These are phyloP conservation scores for Spatula versicolor DNA, from an alignment of 2,797 vertebrate species.

Conservation along the genomic window DNA sequence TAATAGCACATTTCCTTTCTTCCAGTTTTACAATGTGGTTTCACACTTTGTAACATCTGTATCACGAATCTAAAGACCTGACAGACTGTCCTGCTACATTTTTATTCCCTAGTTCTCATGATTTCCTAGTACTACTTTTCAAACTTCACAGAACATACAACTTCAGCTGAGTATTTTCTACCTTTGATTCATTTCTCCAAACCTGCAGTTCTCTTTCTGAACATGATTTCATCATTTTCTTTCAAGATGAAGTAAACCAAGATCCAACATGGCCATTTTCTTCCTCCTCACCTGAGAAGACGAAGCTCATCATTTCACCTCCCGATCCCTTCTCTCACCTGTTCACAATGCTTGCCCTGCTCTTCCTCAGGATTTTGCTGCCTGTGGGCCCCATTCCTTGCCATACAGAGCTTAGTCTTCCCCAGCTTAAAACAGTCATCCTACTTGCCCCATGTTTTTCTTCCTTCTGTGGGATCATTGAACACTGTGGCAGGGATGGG, in stretches of 20 bases:
- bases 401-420: not conserved
- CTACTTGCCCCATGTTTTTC: not conserved
- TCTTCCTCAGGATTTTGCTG: not conserved
- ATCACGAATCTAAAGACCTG: not conserved
- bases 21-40: not conserved
- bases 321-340: not conserved
- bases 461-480: not conserved
- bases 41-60: not conserved
- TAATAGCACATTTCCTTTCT: not conserved
- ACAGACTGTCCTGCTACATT: not conserved
- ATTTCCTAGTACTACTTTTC: not conserved
- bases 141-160: not conserved
- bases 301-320: not conserved
- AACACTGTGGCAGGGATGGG: no score
- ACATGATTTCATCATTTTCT: not conserved
- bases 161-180: not conserved
- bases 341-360: accelerated
- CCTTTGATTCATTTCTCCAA: not conserved
- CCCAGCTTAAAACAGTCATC: not conserved
- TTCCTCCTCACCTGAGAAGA: not conserved
- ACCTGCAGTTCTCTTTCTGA: not conserved
- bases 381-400: not conserved
- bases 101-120: not conserved
- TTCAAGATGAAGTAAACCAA: not conserved
- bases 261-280: not conserved